Conservation (phyloP, 2,113 vertebrate species). For the Ceratotherium simum region DNA sequence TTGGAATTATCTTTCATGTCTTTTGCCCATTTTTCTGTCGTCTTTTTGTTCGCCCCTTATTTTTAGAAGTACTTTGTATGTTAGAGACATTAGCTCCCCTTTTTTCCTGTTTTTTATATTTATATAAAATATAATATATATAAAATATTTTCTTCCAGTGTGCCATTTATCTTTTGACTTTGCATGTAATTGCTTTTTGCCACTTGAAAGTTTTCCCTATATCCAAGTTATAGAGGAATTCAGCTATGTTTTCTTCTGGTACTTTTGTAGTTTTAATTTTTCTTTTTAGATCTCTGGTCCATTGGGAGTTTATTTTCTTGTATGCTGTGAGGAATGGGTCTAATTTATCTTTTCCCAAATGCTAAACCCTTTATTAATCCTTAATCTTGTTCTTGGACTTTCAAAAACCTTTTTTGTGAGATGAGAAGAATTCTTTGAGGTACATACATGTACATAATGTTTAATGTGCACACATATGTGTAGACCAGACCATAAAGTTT, state of each 20-base stretch:
- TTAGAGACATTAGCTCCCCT: background rate
- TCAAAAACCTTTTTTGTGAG: background rate
- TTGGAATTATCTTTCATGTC: background rate
- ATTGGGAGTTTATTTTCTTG: slow-evolving; percentile 21
- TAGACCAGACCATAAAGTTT: background rate
- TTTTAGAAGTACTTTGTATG: background rate
- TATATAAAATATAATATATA: background rate
- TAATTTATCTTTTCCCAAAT: slow-evolving; percentile 42
- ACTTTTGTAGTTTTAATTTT: slow-evolving; percentile 16
- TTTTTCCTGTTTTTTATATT: background rate
- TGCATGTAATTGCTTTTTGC: background rate
- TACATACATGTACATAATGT: background rate
- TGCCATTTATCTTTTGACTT: slow-evolving; percentile 44
- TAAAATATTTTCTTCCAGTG: background rate
- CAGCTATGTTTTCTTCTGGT: background rate
- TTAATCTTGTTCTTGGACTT: slow-evolving; percentile 12
- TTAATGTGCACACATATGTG: background rate
- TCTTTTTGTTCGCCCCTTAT: background rate
- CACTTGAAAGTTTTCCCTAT: background rate
- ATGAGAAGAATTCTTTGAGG: background rate
- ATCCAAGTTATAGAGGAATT: background rate
- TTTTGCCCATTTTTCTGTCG: background rate
- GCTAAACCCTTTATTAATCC: background rate
- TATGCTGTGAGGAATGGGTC: background rate
- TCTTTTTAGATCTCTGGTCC: background rate